Base-by-base conservation (phyloP, 1,140 invertebrate species). In the Leptopilina boulardi region DNA sequence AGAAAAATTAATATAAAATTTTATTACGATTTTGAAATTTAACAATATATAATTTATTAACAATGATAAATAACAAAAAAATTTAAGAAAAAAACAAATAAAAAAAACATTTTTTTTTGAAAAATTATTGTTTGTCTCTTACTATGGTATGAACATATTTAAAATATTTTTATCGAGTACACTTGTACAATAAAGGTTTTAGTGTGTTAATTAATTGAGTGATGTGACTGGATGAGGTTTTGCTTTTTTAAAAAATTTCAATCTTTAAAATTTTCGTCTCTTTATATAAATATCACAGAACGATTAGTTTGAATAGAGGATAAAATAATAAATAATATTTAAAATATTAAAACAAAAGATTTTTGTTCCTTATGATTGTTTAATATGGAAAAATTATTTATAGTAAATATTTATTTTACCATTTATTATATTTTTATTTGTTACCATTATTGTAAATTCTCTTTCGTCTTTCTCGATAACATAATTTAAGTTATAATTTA, bases 151-250 rank as follows among this genome's bases (percentile, higher is more conserved):
- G 15, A 6, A 18, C 1, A 54, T 3, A 9, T 56, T 30, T 3
- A 15, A 66, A 30, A 66, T 66, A 26, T 34, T 42, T 77, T 80
- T 51, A 78, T 80, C 59, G 44, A 42, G 44, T 70, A 30, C 34
- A 56, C 59, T 72, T 73, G 26, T 71, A 18, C 54, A 34, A 82
- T 82, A 75, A 79, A 15, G 30, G 21, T 11, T 34, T 59, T 18
- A 30, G 59, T 66, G 59, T 38, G 5, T 3, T 38, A n/a, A n/a
- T 30, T 66, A 8, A 59, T 15, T 34, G 73, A 76, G 77, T 79
- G 72, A 76, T 76, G 75, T 75, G 74, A 82, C 77, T 73, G 19
- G 75, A 80, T 82, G 77, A 83, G 73, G 80, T 81, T 79, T 74
- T 47, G 30, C 59, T 75, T 77, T 79, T 71, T 77, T 21, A 74